These are phyloP conservation scores for Auanema freiburgensis DNA, from an alignment of 2,888 invertebrate species.

Conservation along the genomic window DNA sequence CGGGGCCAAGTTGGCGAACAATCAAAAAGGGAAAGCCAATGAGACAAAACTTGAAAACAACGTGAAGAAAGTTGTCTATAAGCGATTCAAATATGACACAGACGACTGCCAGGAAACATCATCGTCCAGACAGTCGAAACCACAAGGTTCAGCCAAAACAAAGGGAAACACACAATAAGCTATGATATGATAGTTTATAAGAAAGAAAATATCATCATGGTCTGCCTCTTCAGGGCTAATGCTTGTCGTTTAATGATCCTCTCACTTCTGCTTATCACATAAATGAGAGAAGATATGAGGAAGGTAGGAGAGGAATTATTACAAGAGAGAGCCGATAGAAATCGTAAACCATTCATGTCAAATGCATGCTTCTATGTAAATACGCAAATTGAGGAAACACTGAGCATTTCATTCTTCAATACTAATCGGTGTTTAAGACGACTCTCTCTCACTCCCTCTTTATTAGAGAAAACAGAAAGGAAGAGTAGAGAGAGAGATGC, in stretches of 20 bases:
- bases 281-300: too few relatives aligned
- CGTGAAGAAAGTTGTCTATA: background rate
- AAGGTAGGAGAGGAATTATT: too few relatives aligned
- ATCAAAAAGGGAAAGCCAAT: conserved; percentile 7
- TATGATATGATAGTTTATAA: background rate
- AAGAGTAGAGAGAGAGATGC: background rate
- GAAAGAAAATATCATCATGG: background rate
- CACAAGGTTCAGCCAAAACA: background rate
- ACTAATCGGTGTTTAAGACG: too few relatives aligned
- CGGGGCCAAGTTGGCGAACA: background rate
- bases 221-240: too few relatives aligned
- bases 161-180: background rate
- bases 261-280: too few relatives aligned
- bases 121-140: background rate
- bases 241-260: too few relatives aligned
- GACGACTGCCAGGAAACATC: background rate
- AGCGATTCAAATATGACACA: background rate
- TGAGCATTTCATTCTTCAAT: too few relatives aligned
- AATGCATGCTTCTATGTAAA: too few relatives aligned
- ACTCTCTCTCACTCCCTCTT: too few relatives aligned
- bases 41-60: conserved; percentile 2
- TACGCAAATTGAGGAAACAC: too few relatives aligned
- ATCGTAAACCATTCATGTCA: too few relatives aligned
- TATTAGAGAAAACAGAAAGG: conserved; percentile 2
- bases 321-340: too few relatives aligned